Percentiles rank a stretch among this genome's conserved stretches.
phyloP scores from a whole-genome alignment of 2,113 vertebrate species.

The Merops nubicus region DNA sequence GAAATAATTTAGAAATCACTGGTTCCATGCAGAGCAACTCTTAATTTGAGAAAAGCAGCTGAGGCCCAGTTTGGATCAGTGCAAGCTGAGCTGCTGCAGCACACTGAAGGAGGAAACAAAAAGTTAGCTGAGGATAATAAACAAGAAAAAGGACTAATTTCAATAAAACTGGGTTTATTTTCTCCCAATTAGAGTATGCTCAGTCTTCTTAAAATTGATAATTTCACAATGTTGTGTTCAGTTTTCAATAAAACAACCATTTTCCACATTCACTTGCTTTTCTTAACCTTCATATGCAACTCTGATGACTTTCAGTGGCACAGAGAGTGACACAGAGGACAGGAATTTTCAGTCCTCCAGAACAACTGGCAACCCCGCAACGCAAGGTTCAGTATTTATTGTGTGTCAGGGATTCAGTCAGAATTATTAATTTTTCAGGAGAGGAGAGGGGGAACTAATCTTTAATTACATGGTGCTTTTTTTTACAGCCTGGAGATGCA shows the following conservation, averaged over 20 bases:
- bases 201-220: not conserved
- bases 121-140: not conserved
- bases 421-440: not conserved
- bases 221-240: not conserved
- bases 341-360: not conserved
- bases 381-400: not conserved
- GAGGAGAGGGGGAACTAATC: not conserved
- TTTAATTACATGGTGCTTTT: not conserved
- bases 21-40: not conserved
- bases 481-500: constrained; percentile 5
- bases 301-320: not conserved
- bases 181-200: not conserved
- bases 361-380: not conserved
- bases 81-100: not conserved
- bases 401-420: not conserved
- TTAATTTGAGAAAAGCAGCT: constrained; percentile 16
- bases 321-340: not conserved
- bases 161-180: not conserved
- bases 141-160: not conserved
- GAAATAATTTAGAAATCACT: constrained; percentile 23
- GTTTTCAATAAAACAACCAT: not conserved
- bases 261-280: not conserved
- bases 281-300: not conserved
- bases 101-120: not conserved
- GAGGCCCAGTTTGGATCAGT: not conserved